These are phyloP conservation scores for Tholera decimalis DNA, from an alignment of 2,888 invertebrate species.

Conservation along the genomic window DNA sequence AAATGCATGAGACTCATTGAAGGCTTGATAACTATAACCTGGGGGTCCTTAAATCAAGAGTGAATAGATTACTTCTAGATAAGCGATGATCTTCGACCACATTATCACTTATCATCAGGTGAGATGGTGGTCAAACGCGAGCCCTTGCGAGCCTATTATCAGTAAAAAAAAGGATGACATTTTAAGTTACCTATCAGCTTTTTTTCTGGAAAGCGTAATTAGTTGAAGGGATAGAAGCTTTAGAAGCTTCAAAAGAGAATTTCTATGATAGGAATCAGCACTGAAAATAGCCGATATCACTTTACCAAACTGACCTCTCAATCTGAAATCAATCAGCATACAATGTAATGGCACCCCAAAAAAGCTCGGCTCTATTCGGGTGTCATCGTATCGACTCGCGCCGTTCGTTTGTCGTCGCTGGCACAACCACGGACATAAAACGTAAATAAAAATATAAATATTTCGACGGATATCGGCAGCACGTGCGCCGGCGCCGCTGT, in stretches of 20 bases:
- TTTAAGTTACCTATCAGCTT: no score
- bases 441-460: slow-evolving; percentile 87
- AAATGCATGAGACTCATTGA: neutral
- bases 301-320: slow-evolving; percentile 30
- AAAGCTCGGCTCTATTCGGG: slow-evolving; percentile 51
- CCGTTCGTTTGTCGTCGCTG: slow-evolving; percentile 61
- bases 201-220: no score
- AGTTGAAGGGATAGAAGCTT: neutral
- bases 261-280: slow-evolving; percentile 12
- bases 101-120: no score
- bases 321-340: slow-evolving; percentile 61
- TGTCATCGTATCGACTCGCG: slow-evolving; percentile 57
- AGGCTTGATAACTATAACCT: no score
- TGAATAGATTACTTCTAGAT: no score
- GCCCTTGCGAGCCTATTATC: no score
- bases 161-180: no score
- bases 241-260: neutral
- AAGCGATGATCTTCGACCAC: no score
- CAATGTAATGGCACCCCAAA: slow-evolving; percentile 61
- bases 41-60: no score
- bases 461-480: slow-evolving; percentile 82
- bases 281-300: slow-evolving; percentile 34
- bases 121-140: no score
- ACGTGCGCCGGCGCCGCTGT: slow-evolving; percentile 83
- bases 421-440: slow-evolving; percentile 75